Evolutionary conservation across 2,888 invertebrate genomes (phyloP).

Genomic region (Cancer borealis): DNA sequence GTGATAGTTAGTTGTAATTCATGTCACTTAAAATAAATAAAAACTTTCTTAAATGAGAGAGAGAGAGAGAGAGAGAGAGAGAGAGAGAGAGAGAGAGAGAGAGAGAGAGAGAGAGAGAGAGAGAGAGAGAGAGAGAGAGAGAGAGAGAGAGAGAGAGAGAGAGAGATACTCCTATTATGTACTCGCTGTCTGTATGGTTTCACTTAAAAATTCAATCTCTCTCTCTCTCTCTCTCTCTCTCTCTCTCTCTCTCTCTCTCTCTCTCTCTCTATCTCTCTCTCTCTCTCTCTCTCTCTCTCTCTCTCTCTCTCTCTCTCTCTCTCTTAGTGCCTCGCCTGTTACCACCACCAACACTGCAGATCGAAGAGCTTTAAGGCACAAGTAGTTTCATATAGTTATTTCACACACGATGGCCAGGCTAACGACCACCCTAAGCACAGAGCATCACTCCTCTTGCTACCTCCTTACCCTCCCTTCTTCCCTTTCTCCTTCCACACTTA

Average conservation of each 20-base stretch:
- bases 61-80: no score
- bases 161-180: no score
- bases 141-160: no score
- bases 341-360: background rate
- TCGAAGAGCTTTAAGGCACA: background rate
- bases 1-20: no score
- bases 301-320: background rate
- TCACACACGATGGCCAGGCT: background rate
- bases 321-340: background rate
- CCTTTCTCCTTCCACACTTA: background rate
- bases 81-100: no score
- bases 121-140: no score
- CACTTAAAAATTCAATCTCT: no score
- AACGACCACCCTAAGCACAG: background rate
- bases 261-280: background rate
- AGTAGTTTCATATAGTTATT: constrained; percentile 1
- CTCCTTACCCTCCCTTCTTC: background rate
- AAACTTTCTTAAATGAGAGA: no score
- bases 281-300: constrained; percentile 14
- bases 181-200: no score
- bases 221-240: background rate
- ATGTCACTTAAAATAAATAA: no score
- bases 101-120: no score
- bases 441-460: background rate
- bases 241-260: constrained; percentile 11